These are phyloP conservation scores for Microdon myrmicae DNA, from an alignment of 2,888 invertebrate species.

Conservation along the genomic window DNA sequence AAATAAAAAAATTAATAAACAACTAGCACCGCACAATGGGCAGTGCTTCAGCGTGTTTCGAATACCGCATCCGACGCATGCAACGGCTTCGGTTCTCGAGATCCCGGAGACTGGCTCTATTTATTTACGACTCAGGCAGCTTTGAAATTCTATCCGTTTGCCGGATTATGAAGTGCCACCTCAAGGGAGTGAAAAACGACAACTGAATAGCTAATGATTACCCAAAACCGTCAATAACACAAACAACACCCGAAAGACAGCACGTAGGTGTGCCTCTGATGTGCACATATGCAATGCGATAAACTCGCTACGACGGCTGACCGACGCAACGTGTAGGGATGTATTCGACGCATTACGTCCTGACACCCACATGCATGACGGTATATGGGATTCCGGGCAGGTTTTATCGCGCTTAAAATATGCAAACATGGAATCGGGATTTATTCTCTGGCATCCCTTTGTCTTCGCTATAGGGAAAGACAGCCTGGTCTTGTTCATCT, in stretches of 20 bases:
- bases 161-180: constrained; percentile 41
- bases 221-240: constrained; percentile 31
- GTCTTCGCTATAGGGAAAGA: too few relatives aligned
- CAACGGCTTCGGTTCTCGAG: constrained; percentile 28
- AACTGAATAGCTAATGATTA: constrained; percentile 50
- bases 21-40: background rate
- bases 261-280: constrained; percentile 30
- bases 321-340: too few relatives aligned
- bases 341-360: too few relatives aligned
- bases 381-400: too few relatives aligned
- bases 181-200: constrained; percentile 36
- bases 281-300: too few relatives aligned
- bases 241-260: background rate
- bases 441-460: too few relatives aligned
- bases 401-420: too few relatives aligned
- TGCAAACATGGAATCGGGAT: too few relatives aligned
- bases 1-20: background rate
- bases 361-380: too few relatives aligned
- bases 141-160: constrained; percentile 48
- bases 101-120: constrained; percentile 33
- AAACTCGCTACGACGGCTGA: too few relatives aligned
- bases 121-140: constrained; percentile 38
- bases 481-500: too few relatives aligned
- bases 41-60: background rate
- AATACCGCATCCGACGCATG: constrained; percentile 17